Conservation (phyloP, 2,888 invertebrate species). For the Mesorhabditis sp. region DNA sequence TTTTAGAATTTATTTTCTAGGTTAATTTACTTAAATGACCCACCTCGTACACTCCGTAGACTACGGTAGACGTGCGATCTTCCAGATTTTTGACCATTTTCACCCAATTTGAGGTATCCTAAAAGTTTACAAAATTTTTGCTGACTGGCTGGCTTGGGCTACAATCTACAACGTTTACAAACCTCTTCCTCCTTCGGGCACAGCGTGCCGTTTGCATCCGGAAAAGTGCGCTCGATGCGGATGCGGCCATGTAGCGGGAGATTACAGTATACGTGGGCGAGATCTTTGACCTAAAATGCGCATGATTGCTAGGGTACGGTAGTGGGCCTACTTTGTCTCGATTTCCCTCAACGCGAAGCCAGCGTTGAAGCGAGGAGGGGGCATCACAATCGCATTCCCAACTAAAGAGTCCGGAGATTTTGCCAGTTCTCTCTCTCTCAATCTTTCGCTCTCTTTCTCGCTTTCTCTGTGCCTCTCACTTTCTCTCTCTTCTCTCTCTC, state of each 20-base stretch:
- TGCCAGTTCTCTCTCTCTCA: too few species aligned
- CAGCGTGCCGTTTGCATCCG: slow-evolving; percentile 10
- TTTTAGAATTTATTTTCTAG: too few species aligned
- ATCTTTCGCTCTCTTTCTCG: too few species aligned
- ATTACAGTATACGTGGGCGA: slow-evolving; percentile 22
- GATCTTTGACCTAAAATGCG: slow-evolving; percentile 20
- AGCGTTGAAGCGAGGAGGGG: slow-evolving; percentile 34
- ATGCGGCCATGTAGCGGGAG: slow-evolving; percentile 17
- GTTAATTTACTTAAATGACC: not conserved
- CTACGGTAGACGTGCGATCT: not conserved
- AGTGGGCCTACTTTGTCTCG: slow-evolving; percentile 20
- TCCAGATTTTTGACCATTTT: slow-evolving; percentile 1
- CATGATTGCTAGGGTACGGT: not conserved
- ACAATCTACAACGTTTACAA: not conserved
- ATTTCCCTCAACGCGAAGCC: slow-evolving; percentile 28
- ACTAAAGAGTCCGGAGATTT: not conserved
- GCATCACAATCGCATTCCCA: slow-evolving; percentile 30
- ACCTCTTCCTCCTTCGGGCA: not conserved
- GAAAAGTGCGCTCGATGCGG: slow-evolving; percentile 19
- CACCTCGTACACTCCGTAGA: not conserved
- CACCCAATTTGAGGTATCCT: slow-evolving; percentile 3
- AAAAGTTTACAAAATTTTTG: not conserved
- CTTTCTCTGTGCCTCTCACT: too few species aligned
- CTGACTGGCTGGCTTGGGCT: not conserved
- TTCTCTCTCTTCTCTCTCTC: too few species aligned